These are phyloP conservation scores for Epizoanthus scotinus DNA, from an alignment of 92 coral and sea anemone genomes.

Conservation along the genomic window DNA sequence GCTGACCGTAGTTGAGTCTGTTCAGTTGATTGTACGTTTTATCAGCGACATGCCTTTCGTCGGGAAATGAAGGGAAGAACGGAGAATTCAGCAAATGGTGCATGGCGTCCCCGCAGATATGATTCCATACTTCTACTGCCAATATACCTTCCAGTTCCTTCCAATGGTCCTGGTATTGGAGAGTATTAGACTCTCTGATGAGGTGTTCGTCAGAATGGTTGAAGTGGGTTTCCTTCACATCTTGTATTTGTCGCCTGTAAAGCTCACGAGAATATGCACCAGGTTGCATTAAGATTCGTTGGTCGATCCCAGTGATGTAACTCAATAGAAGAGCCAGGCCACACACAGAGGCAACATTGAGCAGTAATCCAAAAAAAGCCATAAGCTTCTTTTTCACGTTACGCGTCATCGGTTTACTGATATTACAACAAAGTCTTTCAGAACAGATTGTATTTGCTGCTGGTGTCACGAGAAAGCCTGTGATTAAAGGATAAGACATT, in stretches of 20 bases:
- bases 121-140: constrained; percentile 59
- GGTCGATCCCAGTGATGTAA: neutral
- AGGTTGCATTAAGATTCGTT: neutral
- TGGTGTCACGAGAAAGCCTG: neutral
- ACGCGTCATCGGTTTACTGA: neutral
- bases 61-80: constrained; percentile 63
- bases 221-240: neutral
- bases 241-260: neutral
- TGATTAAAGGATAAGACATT: neutral
- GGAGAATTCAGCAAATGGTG: constrained; percentile 52
- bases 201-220: neutral
- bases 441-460: neutral
- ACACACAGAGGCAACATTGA: constrained; percentile 1
- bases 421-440: neutral
- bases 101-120: constrained; percentile 55
- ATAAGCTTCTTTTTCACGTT: constrained; percentile 14
- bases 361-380: neutral
- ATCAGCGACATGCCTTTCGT: constrained; percentile 24
- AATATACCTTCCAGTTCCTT: constrained; percentile 38
- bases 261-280: neutral
- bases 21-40: constrained; percentile 26
- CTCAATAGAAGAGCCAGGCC: constrained; percentile 5
- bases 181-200: neutral
- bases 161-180: neutral
- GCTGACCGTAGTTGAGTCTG: constrained; percentile 53